Base-by-base conservation (phyloP, 2,888 invertebrate species). In the Nebria salina region DNA sequence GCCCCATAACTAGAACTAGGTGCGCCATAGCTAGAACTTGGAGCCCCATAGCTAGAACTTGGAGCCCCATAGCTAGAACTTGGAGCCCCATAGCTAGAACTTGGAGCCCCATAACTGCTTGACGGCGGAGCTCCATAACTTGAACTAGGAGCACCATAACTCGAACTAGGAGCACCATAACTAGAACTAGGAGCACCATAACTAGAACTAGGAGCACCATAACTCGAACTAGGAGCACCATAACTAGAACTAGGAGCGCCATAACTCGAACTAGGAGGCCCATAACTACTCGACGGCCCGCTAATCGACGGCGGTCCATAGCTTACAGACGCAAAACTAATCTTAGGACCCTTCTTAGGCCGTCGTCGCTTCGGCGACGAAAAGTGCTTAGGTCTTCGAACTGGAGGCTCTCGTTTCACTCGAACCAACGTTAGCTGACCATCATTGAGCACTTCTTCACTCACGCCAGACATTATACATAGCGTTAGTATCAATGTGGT, bases 381-480 rank as follows among this genome's bases (percentile, higher is more conserved):
- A 74, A 74, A 65, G 9, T 43, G 70, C 1, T 75, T 75, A 11
- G 75, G 75, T 7, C 75, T 66, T 9, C 42, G 26, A 7, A 80
- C 80, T 11, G 80, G 80, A 15, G 80, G 80, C 65, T 80, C 80
- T 6, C 80, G 26, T 70, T 80, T 80, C 4, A 80, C 72, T 64
- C 80, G 68, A 34, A 75, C 26, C 15, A 80, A 54, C 0, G 70
- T 7, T 11, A 6, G 1, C 26, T 13, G 13, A 9, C 8, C 64
- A 9, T 1, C 54, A 13, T 34, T 20, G 26, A 34, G 7, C 42
- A 73, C n/a, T 5, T 73, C 42, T 41, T 80, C 75, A 25, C 41
- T 75, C 11, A 70, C 3, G 25, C 41, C 68, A 25, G 20, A n/a
- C 6, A 65, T 65, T 42, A 75, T 2, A n/a, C 64, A 75, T 11